Conservation (phyloP, 2,888 invertebrate species). For the Strigamia crassipes region DNA sequence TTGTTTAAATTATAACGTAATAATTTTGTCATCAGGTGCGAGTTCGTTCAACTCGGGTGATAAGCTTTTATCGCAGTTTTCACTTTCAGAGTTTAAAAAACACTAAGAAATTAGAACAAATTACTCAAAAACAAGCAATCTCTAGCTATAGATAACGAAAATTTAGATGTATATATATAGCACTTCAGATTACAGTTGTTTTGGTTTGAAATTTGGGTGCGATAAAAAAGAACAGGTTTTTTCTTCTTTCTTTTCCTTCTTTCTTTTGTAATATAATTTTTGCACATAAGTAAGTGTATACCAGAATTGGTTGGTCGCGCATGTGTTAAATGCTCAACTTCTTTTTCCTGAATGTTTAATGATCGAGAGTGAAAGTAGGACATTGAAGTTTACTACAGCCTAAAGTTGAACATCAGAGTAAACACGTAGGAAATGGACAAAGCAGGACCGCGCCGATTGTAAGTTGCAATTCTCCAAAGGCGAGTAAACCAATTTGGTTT, state of each 20-base stretch:
- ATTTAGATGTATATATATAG: not conserved
- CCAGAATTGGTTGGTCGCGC: not conserved
- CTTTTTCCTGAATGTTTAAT: conserved; percentile 20
- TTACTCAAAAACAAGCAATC: conserved; percentile 1
- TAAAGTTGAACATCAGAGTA: not conserved
- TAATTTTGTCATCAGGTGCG: conserved; percentile 6
- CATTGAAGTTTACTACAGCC: not conserved
- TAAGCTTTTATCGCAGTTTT: not conserved
- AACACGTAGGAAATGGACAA: not conserved
- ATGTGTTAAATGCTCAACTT: not conserved
- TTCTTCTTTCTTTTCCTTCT: not conserved
- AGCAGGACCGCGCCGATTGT: not conserved
- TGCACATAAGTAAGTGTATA: too few species aligned
- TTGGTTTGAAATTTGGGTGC: too few species aligned
- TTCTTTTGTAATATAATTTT: not conserved
- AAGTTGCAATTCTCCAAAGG: not conserved
- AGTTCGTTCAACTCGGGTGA: not conserved
- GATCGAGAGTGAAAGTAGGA: conserved; percentile 22
- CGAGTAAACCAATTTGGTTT: not conserved
- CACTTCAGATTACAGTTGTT: too few species aligned
- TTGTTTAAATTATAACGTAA: not conserved
- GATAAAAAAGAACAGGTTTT: not conserved
- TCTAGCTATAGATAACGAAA: not conserved
- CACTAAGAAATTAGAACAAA: not conserved
- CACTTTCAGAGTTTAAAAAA: not conserved